phyloP scores from a whole-genome alignment of 2,888 invertebrate species.

The Tenthredo mesomela region DNA sequence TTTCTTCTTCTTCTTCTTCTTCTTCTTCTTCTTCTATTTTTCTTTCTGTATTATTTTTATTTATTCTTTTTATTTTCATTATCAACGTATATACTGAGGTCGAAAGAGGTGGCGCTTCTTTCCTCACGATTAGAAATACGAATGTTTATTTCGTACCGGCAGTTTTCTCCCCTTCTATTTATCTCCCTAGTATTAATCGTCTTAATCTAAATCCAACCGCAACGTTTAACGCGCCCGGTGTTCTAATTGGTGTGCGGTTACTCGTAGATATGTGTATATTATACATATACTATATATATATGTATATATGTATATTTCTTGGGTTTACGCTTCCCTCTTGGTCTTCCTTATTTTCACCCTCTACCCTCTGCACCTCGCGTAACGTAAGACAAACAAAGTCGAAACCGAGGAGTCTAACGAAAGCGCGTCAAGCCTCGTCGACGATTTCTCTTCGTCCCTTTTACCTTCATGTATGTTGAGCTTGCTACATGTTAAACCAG shows the following conservation, averaged over 20 bases:
- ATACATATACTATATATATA: not conserved
- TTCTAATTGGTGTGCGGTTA: not conserved
- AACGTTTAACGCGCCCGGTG: slow-evolving; percentile 6
- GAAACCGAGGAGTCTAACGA: slow-evolving; percentile 16
- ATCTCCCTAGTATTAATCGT: not conserved
- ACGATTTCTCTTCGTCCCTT: slow-evolving; percentile 1
- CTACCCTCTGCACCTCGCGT: not conserved
- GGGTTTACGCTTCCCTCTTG: not conserved
- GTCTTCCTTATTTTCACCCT: not conserved
- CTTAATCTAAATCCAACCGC: slow-evolving; percentile 21
- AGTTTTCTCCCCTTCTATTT: not conserved
- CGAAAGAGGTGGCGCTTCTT: not conserved
- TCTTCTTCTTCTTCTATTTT: slow-evolving; percentile 10
- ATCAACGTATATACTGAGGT: not conserved
- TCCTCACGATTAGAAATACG: not conserved
- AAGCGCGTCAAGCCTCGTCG: slow-evolving; percentile 25
- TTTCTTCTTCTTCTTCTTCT: not conserved
- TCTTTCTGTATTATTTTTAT: not conserved
- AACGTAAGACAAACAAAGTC: slow-evolving; percentile 22
- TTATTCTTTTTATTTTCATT: not conserved
- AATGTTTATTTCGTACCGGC: not conserved
- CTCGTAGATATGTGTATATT: not conserved
- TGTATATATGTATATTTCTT: not conserved
- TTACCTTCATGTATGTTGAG: not conserved
- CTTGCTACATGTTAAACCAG: not conserved